Percentiles rank a stretch among this genome's conserved stretches.
Conservation (phyloP, 2,113 vertebrate genomes). For the Drymodes brunneopygia region DNA sequence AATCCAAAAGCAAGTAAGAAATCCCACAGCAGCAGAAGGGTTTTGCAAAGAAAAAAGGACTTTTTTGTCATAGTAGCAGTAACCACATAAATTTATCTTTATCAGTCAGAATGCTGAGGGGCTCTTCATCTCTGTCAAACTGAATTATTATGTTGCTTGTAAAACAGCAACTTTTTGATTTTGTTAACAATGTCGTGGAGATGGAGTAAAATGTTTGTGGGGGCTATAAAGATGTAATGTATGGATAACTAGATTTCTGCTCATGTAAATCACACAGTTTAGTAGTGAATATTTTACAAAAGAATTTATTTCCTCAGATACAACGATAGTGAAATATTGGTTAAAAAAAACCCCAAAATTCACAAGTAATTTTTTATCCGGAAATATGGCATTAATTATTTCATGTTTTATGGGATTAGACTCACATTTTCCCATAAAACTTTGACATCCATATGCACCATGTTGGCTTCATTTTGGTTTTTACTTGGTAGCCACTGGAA, state of each 20-base stretch:
- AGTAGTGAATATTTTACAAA: not conserved
- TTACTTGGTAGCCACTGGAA: not conserved
- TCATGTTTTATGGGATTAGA: not conserved
- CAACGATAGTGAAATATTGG: not conserved
- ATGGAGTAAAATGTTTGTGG: not conserved
- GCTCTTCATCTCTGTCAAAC: not conserved
- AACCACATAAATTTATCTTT: not conserved
- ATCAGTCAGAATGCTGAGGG: not conserved
- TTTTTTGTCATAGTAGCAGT: not conserved
- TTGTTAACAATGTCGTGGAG: not conserved
- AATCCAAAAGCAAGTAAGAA: not conserved
- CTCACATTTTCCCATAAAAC: not conserved
- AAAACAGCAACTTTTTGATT: not conserved
- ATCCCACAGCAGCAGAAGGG: not conserved
- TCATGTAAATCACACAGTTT: not conserved
- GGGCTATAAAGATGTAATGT: not conserved
- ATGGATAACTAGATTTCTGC: not conserved
- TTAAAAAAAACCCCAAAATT: not conserved
- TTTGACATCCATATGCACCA: not conserved
- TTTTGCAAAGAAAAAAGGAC: not conserved
- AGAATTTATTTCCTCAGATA: not conserved
- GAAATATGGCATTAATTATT: not conserved
- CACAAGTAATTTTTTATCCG: not conserved
- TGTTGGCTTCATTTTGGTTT: not conserved
- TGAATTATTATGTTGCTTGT: not conserved